Percentiles rank a stretch among this genome's conserved stretches.
Conservation (phyloP, 2,113 vertebrate genomes). For the Heterotilapia buettikoferi region DNA sequence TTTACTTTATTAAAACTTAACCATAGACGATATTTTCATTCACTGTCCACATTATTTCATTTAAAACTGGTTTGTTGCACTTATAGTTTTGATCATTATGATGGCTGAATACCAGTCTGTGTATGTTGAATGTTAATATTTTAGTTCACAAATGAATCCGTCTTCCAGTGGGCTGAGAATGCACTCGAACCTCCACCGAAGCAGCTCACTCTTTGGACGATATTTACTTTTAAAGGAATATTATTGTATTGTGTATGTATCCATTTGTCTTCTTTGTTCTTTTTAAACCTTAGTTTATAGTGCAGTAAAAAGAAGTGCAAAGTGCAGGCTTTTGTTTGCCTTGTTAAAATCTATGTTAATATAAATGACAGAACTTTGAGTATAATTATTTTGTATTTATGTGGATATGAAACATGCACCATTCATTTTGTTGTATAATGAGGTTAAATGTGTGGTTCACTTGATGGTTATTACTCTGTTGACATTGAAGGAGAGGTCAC, state of each 20-base stretch:
- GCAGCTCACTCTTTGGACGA: neutral
- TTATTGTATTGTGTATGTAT: neutral
- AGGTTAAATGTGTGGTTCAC: neutral
- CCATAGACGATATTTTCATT: neutral
- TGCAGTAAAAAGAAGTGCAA: neutral
- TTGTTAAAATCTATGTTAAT: neutral
- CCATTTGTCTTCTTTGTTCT: neutral
- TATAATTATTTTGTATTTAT: neutral
- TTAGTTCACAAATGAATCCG: neutral
- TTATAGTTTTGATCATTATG: neutral
- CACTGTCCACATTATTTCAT: neutral
- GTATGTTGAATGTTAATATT: neutral
- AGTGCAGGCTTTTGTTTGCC: neutral
- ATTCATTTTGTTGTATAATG: neutral
- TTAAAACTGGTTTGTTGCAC: neutral
- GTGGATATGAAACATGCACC: neutral
- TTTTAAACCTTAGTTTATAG: neutral
- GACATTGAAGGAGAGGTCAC: neutral
- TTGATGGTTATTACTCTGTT: neutral
- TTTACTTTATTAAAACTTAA: neutral
- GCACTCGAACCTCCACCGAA: neutral
- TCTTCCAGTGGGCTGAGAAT: neutral
- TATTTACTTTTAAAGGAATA: neutral
- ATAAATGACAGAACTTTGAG: neutral
- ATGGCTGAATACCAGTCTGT: neutral